Evolutionary conservation across 2,797 vertebrate species (phyloP).

Genomic region (Sparidentex hasta): DNA sequence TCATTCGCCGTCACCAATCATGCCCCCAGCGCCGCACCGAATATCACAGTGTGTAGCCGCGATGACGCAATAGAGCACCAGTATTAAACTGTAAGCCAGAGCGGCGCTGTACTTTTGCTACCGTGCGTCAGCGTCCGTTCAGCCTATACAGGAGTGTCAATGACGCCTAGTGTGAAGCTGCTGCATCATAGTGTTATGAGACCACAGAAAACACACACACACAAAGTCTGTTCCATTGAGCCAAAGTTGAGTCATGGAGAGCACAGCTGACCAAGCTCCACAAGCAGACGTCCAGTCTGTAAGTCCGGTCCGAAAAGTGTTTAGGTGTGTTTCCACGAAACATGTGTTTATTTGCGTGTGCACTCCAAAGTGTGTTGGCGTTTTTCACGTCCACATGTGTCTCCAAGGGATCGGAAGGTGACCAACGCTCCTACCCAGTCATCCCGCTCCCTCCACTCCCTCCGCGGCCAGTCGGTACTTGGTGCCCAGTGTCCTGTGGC

Average conservation of each 20-base stretch:
- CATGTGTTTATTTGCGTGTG: slow-evolving; percentile 17
- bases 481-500: slow-evolving; percentile 75
- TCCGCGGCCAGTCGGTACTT: slow-evolving; percentile 53
- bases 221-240: slow-evolving; percentile 70
- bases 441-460: slow-evolving; percentile 55
- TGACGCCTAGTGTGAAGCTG: slow-evolving; percentile 76
- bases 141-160: slow-evolving; percentile 71
- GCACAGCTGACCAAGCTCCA: slow-evolving; percentile 59
- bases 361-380: slow-evolving; percentile 24
- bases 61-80: slow-evolving; percentile 58
- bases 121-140: slow-evolving; percentile 72
- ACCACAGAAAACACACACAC: slow-evolving; percentile 66
- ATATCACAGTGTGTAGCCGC: slow-evolving; percentile 61
- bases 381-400: slow-evolving; percentile 56
- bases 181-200: slow-evolving; percentile 73
- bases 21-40: slow-evolving; percentile 43
- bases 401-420: slow-evolving; percentile 59
- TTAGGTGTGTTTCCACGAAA: slow-evolving; percentile 35
- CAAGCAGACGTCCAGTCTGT: slow-evolving; percentile 56
- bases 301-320: slow-evolving; percentile 40
- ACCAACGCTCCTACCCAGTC: slow-evolving; percentile 60
- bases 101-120: slow-evolving; percentile 52
- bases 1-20: slow-evolving; percentile 47
- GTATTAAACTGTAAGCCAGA: slow-evolving; percentile 44
- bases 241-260: slow-evolving; percentile 68